These are phyloP conservation scores for Tethea ocularis DNA, from an alignment of 2,888 invertebrate genomes.

Conservation along the genomic window DNA sequence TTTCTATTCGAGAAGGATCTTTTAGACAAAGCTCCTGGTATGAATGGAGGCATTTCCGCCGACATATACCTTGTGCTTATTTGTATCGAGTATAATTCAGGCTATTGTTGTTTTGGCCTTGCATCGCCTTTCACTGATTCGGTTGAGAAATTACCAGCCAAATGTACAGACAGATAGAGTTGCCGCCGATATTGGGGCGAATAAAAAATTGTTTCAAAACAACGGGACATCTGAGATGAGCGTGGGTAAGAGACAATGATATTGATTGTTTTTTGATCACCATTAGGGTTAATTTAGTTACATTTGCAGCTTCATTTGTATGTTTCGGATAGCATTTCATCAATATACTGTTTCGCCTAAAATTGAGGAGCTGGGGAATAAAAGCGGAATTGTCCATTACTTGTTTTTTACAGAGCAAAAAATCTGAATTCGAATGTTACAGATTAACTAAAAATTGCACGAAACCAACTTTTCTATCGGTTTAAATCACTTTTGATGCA, in stretches of 20 bases:
- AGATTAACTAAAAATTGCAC: too few species aligned
- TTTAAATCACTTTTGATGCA: too few species aligned
- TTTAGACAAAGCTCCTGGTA: constrained; percentile 64
- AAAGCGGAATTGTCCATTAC: too few species aligned
- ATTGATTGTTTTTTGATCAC: too few species aligned
- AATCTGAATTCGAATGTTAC: too few species aligned
- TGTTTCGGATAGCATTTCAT: too few species aligned
- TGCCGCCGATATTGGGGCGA: constrained; percentile 26
- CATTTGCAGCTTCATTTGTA: too few species aligned
- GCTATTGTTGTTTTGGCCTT: constrained; percentile 69
- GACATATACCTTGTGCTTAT: constrained; percentile 46
- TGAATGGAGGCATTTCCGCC: constrained; percentile 70
- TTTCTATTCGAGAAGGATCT: constrained; percentile 60
- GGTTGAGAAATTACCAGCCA: constrained; percentile 66
- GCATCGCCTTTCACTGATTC: constrained; percentile 70
- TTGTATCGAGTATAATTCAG: constrained; percentile 55
- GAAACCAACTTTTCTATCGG: too few species aligned
- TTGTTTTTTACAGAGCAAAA: too few species aligned
- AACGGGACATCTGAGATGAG: constrained; percentile 3
- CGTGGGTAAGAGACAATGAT: not conserved
- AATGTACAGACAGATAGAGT: constrained; percentile 35
- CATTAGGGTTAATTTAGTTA: too few species aligned
- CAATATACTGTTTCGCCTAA: too few species aligned
- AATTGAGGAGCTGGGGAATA: too few species aligned
- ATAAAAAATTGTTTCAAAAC: constrained; percentile 40